phyloP scores from a whole-genome alignment of 1,140 invertebrate genomes.

The Onthophagus taurus region DNA sequence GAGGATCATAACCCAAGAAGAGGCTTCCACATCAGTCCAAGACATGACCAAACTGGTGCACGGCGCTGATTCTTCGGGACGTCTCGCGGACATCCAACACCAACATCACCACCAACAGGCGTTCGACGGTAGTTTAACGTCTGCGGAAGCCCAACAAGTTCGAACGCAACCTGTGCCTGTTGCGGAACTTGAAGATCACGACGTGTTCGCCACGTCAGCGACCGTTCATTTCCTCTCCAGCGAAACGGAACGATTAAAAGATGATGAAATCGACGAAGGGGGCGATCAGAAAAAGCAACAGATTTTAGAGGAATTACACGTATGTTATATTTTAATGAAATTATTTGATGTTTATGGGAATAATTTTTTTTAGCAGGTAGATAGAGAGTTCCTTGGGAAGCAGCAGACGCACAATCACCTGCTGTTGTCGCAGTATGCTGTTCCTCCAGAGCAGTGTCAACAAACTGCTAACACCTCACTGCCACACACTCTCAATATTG shows the following conservation, averaged over 20 bases:
- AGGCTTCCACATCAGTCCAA: slow-evolving; percentile 20
- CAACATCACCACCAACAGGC: slow-evolving; percentile 33
- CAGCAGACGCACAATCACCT: slow-evolving; percentile 34
- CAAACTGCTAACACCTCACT: slow-evolving; percentile 26
- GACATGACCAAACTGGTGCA: slow-evolving; percentile 32
- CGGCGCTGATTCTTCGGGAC: slow-evolving; percentile 15
- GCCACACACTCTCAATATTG: slow-evolving; percentile 32
- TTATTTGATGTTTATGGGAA: slow-evolving; percentile 7
- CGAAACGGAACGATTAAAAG: slow-evolving; percentile 23
- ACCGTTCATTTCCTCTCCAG: slow-evolving; percentile 33
- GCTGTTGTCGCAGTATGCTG: slow-evolving; percentile 35
- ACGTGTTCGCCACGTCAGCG: slow-evolving; percentile 26
- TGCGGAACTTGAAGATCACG: slow-evolving; percentile 31
- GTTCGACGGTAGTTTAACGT: slow-evolving; percentile 42
- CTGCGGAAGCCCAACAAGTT: slow-evolving; percentile 41
- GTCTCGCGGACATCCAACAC: slow-evolving; percentile 27
- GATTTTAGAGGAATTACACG: slow-evolving; percentile 68
- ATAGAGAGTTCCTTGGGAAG: slow-evolving; percentile 63
- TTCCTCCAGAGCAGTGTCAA: slow-evolving; percentile 31
- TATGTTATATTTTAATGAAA: slow-evolving; percentile 29
- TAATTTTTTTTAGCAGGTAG: slow-evolving; percentile 54
- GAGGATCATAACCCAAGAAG: slow-evolving; percentile 35
- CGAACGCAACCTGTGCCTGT: slow-evolving; percentile 38
- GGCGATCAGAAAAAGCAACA: slow-evolving; percentile 66
- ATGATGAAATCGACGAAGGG: slow-evolving; percentile 49